Evolutionary conservation across 2,797 vertebrate genomes (phyloP).

Genomic region (Smutsia temminckii): DNA sequence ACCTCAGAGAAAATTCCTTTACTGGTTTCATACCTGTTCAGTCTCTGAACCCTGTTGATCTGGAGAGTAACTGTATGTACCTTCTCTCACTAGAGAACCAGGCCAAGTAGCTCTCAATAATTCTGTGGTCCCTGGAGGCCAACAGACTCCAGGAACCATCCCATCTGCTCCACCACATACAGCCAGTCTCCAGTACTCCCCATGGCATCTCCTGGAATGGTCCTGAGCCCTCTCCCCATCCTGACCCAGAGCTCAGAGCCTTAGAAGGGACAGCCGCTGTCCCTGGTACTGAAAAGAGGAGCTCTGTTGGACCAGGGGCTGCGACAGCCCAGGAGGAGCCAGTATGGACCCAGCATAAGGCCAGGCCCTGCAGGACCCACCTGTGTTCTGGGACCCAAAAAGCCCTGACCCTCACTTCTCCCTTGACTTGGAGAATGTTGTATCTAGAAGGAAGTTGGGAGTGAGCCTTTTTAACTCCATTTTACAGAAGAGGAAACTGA

Average conservation of each 20-base stretch:
- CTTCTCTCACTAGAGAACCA: constrained; percentile 7
- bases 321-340: neutral
- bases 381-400: neutral
- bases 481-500: constrained; percentile 56
- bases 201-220: neutral
- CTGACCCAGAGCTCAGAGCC: neutral
- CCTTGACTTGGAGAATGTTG: neutral
- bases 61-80: constrained; percentile 28
- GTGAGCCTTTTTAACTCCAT: neutral
- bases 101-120: constrained; percentile 2
- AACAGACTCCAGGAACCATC: neutral
- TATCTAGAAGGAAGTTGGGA: constrained; percentile 12
- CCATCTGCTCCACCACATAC: neutral
- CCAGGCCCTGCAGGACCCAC: neutral
- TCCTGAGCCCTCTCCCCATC: neutral
- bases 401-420: neutral
- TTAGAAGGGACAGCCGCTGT: constrained; percentile 11
- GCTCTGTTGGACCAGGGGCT: neutral
- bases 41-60: neutral
- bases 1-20: constrained; percentile 24
- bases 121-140: neutral
- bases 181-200: neutral
- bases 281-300: constrained; percentile 67
- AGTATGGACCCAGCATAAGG: neutral
- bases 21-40: neutral